Evolutionary conservation across 2,113 vertebrate species (phyloP).

Genomic region (Numenius arquata): DNA sequence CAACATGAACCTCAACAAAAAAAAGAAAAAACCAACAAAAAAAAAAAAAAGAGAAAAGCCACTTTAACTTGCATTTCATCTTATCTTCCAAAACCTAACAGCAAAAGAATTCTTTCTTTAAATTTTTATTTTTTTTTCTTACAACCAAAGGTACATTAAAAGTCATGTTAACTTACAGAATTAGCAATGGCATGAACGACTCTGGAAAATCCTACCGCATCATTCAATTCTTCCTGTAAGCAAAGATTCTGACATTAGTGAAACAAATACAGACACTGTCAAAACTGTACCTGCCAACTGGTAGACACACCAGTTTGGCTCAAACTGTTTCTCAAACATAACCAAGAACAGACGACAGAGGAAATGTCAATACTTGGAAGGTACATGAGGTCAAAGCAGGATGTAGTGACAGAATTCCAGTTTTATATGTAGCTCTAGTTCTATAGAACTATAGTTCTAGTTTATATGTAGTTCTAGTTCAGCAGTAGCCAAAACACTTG

Average conservation of each 20-base stretch:
- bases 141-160: background rate
- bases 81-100: background rate
- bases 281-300: background rate
- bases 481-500: background rate
- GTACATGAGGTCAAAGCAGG: background rate
- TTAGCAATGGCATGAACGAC: constrained; percentile 93
- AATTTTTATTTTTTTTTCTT: background rate
- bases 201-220: constrained; percentile 96
- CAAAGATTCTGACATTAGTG: background rate
- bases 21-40: background rate
- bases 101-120: background rate
- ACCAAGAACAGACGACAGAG: background rate
- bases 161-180: constrained; percentile 82
- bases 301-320: background rate
- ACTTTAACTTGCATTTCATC: background rate
- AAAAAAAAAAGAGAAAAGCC: background rate
- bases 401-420: background rate
- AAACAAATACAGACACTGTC: background rate
- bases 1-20: background rate
- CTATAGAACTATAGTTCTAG: too few species aligned
- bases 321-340: background rate
- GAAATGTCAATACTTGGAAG: background rate
- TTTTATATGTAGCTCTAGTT: background rate
- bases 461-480: background rate
- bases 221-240: constrained; percentile 89